These are phyloP conservation scores for Perca schrenkii DNA, from an alignment of 2,113 vertebrate genomes.

Conservation along the genomic window DNA sequence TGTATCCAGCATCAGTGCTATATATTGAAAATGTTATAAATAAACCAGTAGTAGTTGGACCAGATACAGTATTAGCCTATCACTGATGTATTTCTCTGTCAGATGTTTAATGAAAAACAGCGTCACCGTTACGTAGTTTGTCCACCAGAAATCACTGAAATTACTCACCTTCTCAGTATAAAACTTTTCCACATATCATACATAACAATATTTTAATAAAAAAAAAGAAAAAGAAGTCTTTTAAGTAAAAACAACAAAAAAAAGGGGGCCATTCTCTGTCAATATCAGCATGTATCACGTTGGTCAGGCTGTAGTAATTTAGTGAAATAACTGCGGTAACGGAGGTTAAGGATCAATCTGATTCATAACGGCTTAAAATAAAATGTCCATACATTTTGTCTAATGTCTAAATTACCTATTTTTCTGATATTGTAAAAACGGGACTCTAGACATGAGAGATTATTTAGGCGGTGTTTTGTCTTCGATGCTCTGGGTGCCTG, in stretches of 20 bases:
- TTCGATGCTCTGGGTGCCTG: slow-evolving; percentile 40
- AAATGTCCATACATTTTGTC: too few relatives aligned
- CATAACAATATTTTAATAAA: background rate
- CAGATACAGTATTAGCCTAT: background rate
- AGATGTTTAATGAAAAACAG: background rate
- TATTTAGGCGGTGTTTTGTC: background rate
- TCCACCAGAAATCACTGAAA: background rate
- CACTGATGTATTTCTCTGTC: background rate
- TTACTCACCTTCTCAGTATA: too few relatives aligned
- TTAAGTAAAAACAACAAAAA: too few relatives aligned
- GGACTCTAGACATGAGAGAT: background rate
- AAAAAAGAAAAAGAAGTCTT: too few relatives aligned
- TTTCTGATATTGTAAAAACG: background rate
- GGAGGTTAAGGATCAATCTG: background rate
- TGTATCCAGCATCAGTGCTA: background rate
- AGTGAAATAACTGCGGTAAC: background rate
- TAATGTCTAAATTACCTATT: too few relatives aligned
- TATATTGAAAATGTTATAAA: background rate
- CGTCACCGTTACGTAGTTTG: background rate
- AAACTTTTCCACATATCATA: background rate
- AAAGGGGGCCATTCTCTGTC: background rate
- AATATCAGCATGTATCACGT: too few relatives aligned
- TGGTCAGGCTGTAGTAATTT: too few relatives aligned
- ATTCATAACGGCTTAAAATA: too few relatives aligned
- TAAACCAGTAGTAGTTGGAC: background rate